These are phyloP conservation scores for Lasioglossum lativentre DNA, from an alignment of 2,888 invertebrate species.

Conservation along the genomic window DNA sequence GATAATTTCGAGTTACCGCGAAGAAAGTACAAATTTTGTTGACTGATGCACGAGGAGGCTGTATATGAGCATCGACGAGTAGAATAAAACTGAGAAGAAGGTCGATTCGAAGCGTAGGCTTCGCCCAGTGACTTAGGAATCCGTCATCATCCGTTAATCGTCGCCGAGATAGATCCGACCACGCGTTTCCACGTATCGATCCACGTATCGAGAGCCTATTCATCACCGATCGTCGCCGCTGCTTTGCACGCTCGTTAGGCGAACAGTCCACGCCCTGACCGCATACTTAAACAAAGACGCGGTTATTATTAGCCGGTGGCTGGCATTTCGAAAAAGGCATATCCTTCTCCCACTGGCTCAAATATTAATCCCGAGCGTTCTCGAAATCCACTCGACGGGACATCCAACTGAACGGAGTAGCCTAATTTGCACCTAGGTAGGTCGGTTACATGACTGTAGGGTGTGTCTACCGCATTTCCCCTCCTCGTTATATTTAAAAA, in stretches of 20 bases:
- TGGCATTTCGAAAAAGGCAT: constrained; percentile 4
- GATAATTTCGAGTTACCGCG: too few relatives aligned
- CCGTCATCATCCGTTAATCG: not conserved
- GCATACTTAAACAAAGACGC: constrained; percentile 14
- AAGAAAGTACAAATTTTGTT: too few relatives aligned
- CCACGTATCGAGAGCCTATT: not conserved
- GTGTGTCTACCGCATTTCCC: too few relatives aligned
- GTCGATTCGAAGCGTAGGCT: not conserved
- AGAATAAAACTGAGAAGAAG: not conserved
- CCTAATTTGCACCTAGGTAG: too few relatives aligned
- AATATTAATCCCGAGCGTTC: not conserved
- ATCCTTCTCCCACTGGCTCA: not conserved
- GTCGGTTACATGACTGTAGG: too few relatives aligned
- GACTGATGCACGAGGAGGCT: too few relatives aligned
- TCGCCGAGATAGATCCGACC: constrained; percentile 7
- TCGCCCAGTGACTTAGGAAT: constrained; percentile 5
- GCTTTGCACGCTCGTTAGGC: constrained; percentile 13
- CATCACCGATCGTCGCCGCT: not conserved
- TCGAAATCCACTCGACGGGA: too few relatives aligned
- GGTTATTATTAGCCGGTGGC: not conserved
- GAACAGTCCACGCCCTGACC: constrained; percentile 4
- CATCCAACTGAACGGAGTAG: too few relatives aligned
- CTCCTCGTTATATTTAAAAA: too few relatives aligned
- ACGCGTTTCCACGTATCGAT: constrained; percentile 17
- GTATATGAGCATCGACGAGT: not conserved